Evolutionary conservation across 2,113 vertebrate genomes (phyloP).

Genomic region (Coturnix japonica): DNA sequence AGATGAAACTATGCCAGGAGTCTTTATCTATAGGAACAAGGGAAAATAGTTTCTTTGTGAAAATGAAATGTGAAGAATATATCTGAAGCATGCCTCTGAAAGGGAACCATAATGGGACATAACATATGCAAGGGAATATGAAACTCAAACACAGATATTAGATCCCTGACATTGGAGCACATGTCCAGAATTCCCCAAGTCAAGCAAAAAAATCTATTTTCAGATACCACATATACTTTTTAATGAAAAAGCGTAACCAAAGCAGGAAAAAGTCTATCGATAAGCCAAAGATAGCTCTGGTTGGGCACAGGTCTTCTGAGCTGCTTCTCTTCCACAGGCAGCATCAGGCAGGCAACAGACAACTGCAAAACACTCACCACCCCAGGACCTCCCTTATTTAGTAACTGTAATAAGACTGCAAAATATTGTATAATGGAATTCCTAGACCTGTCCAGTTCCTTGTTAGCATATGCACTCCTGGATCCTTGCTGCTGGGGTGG

Average conservation of each 20-base stretch:
- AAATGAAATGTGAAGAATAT: not conserved
- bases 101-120: not conserved
- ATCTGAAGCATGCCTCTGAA: not conserved
- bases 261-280: not conserved
- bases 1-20: not conserved
- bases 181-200: not conserved
- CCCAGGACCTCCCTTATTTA: no score
- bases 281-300: not conserved
- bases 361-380: not conserved
- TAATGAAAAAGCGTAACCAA: not conserved
- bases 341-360: not conserved
- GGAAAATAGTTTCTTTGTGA: not conserved
- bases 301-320: not conserved
- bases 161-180: slow-evolving; percentile 20
- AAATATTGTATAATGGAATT: not conserved
- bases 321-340: fast-evolving
- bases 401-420: not conserved
- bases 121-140: not conserved
- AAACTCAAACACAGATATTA: not conserved
- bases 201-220: not conserved
- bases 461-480: not conserved
- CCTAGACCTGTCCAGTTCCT: not conserved
- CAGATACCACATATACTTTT: not conserved
- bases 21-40: not conserved
- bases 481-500: not conserved